Evolutionary conservation across 2,113 vertebrate genomes (phyloP), one percentile per base, ranked within the genome.

Genomic region (Notarius lentiginosus): DNA sequence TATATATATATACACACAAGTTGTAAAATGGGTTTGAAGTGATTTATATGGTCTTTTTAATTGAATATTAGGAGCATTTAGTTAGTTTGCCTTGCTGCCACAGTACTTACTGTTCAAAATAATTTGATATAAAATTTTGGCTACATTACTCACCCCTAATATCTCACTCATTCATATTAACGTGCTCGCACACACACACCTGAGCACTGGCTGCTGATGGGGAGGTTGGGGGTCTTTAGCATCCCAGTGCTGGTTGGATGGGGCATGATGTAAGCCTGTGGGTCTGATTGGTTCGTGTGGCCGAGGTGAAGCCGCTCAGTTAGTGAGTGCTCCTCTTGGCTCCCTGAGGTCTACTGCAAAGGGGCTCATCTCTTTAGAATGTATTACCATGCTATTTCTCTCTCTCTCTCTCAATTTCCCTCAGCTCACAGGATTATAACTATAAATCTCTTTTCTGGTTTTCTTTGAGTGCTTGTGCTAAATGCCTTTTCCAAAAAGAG

Each of bases 291-390:
- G 88, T 89, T 93, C 84, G 81, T 92, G 91, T 83, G n/a, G 84
- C 89, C 87, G 84, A 76, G 84, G 84, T 61, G 82, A 72, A 83
- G 90, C 49, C 49, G 20, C 79, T 86, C 85, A 8, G 91, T 91
- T 94, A 90, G 90, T 73, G 58, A 47, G 81, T 18, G 73, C 75
- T 86, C 84, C 66, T 91, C 75, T 60, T 63, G 89, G 91, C 91
- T 92, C 92, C 94, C 93, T 14, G 80, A 89, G 92, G 93, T 92
- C 93, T 87, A 79, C 80, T 89, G 90, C 88, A 88, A 94, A 91
- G 92, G 88, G 91, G 84, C 92, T 94, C 91, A 91, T 93, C 88
- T 90, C 90, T 92, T 87, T 85, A 92, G 87, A 91, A 91, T 90
- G 90, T 91, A 93, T 94, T 94, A 93, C 83, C 24, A 34, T 89